Evolutionary conservation across 1,140 invertebrate species (phyloP).

Genomic region (Eueides isabella): DNA sequence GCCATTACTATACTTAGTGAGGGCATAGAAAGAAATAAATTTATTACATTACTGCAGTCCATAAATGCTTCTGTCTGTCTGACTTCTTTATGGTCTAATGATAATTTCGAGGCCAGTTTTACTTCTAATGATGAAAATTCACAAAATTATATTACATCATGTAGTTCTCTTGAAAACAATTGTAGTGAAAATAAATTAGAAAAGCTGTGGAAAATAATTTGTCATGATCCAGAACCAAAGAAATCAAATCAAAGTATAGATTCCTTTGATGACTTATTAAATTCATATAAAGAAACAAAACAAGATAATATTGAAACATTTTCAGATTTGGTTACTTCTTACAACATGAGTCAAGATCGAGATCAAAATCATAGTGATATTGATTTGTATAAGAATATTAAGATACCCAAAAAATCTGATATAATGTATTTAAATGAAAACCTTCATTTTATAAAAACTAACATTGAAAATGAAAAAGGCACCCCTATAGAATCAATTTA

Average conservation of each 20-base stretch:
- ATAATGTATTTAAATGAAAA: not conserved
- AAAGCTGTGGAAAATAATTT: slow-evolving; percentile 51
- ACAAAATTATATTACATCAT: slow-evolving; percentile 39
- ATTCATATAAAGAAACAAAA: slow-evolving; percentile 46
- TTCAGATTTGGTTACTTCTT: slow-evolving; percentile 54
- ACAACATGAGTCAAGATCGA: slow-evolving; percentile 13
- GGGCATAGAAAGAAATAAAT: slow-evolving; percentile 83
- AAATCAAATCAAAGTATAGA: slow-evolving; percentile 36
- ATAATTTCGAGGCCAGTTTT: slow-evolving; percentile 39
- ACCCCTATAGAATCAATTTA: not conserved
- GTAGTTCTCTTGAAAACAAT: slow-evolving; percentile 37
- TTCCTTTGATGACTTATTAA: slow-evolving; percentile 52
- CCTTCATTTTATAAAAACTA: slow-evolving; percentile 2
- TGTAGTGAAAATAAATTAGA: slow-evolving; percentile 58
- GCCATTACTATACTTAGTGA: slow-evolving; percentile 86
- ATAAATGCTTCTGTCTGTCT: slow-evolving; percentile 54
- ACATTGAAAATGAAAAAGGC: not conserved
- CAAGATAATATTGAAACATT: slow-evolving; percentile 51
- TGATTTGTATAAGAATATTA: slow-evolving; percentile 16
- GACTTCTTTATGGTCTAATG: slow-evolving; percentile 51
- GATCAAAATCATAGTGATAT: not conserved
- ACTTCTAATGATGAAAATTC: slow-evolving; percentile 18
- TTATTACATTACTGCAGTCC: slow-evolving; percentile 81
- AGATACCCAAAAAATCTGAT: not conserved
- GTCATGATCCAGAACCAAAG: slow-evolving; percentile 28